Percentiles rank a stretch among this genome's conserved stretches.
Conservation (phyloP, 2,888 invertebrate genomes). For the Seladonia tumulorum region DNA sequence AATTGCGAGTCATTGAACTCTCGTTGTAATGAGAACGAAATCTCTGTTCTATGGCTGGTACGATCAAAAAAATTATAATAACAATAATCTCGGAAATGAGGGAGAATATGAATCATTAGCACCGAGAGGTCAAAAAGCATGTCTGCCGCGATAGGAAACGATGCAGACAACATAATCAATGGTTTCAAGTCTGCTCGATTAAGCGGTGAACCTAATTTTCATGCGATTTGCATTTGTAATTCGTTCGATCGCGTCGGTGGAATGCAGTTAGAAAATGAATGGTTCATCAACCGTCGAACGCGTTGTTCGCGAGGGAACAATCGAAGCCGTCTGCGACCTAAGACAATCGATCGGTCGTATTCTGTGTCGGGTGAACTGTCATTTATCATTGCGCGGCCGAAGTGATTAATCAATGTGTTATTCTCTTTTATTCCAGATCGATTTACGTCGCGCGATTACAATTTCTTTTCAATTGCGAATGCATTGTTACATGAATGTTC, state of each 20-base stretch:
- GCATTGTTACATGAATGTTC: background rate
- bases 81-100: background rate
- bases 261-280: background rate
- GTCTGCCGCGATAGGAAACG: slow-evolving; percentile 34
- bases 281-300: slow-evolving; percentile 29
- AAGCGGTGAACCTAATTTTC: background rate
- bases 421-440: background rate
- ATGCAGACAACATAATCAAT: slow-evolving; percentile 34
- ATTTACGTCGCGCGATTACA: background rate
- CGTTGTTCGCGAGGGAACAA: background rate
- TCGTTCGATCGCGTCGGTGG: background rate
- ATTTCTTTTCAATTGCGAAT: background rate
- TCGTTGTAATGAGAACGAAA: background rate
- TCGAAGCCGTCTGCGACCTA: background rate
- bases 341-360: background rate
- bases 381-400: background rate
- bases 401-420: background rate
- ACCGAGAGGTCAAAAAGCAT: background rate
- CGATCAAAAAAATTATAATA: background rate
- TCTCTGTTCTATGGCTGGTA: background rate
- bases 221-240: slow-evolving; percentile 11
- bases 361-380: background rate
- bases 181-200: slow-evolving; percentile 12
- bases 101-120: background rate
- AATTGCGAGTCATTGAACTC: background rate